Base-by-base conservation (phyloP, 2,113 vertebrate species). In the Neogobius melanostomus region DNA sequence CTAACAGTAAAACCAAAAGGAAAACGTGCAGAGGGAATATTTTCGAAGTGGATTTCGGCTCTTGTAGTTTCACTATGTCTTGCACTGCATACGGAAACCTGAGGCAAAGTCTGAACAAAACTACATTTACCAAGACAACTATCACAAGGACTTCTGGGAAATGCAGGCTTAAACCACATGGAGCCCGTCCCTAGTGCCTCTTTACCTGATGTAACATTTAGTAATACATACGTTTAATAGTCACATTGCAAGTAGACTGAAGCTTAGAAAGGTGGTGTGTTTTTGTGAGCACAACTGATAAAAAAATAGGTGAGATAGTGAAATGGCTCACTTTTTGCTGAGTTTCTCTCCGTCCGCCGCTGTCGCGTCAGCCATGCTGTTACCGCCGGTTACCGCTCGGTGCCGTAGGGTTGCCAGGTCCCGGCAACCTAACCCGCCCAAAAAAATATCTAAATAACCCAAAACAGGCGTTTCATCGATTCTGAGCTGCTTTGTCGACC, bases 321-420 rank as follows among this genome's bases (percentile, higher is more conserved):
- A 2, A 69, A 64, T 36, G 17, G 11, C 85, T 85, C 74, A 94
- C 93, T 93, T 94, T 91, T 94, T 94, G 86, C 93, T 94, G 87
- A 93, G 82, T 89, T 91, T 90, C 3, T 85, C 92, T 51, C 64
- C 92, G 59, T 92, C 89, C 71, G 9, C 76, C 11, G 64, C 69
- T 65, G 82, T 82, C 63, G 85, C 86, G 77, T 94, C 93, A 16
- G 91, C 93, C 93, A 94, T 94, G 86, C 89, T 91, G n/a, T n/a
- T n/a, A 53, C 43, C 44, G 53, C 42, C n/a, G n/a, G n/a, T n/a
- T n/a, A n/a, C n/a, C n/a, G n/a, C n/a, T 52, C 63, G 0, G 57
- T 85, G 83, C 15, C 49, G 15, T 28, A 7, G 0, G 10, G 0
- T 44, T 0, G 75, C 4, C 12, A 21, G 62, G 3, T 36, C 28